Base-by-base conservation (phyloP, 2,797 vertebrate species). In the Antennarius maculatus region DNA sequence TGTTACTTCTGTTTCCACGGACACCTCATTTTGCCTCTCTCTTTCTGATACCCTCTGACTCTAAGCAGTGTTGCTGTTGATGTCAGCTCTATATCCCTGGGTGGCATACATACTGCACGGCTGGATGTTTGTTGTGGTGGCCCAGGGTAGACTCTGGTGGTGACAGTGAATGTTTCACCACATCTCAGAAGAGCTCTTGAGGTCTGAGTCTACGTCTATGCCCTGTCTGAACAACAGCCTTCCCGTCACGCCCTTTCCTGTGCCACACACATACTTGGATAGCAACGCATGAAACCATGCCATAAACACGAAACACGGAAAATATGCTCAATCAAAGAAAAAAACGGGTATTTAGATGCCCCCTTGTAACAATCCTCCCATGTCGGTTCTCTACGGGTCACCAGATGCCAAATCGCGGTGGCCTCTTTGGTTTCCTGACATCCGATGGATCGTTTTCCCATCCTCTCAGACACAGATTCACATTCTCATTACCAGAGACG, bases 91-190 rank as follows among this genome's bases (percentile, higher is more conserved):
- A 68, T 57, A 76, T 79, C 74, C 54, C 82, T 86, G 83, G 88
- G 87, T 85, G 88, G 86, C 87, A 91, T 88, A 76, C 62, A 51
- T 18, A 66, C 83, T 82, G 80, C 79, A 87, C 84, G 89, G 82
- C 64, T 43, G 72, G 18, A 61, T 86, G 83, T 87, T 87, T 90
- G 84, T 86, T 91, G 90, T 91, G 88, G 88, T 80, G 73, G 67
- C 73, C 80, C 69, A 66, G 77, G 77, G 68, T 50, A 69, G 71
- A 75, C 54, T 77, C 67, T 84, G 63, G 78, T 18, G 55, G 72
- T 61, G 78, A 83, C 65, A 56, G 54, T 4, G 78, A 73, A 79
- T 86, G 82, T 85, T 86, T 83, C 65, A 87, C 87, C 83, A 85
- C 88, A 87, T 88, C 87, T 82, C 81, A 85, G 69, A 83, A 69